Percentiles rank a stretch among this genome's conserved stretches.
Conservation (phyloP, 2,888 invertebrate genomes). For the Gnatocerus cornutus region DNA sequence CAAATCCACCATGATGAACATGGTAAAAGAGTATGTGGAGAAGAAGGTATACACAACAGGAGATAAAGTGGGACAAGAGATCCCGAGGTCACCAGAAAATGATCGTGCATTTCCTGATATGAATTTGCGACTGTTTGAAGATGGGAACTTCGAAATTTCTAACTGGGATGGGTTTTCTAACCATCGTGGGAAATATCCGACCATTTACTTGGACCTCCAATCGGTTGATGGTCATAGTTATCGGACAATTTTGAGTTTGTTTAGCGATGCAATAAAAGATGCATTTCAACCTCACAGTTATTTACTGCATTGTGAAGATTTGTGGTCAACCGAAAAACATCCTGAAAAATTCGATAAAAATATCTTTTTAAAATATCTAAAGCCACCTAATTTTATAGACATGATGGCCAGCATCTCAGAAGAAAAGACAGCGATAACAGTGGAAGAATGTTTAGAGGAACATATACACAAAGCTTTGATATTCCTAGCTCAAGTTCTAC, state of each 20-base stretch:
- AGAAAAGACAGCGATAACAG: too few relatives aligned
- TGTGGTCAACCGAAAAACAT: slow-evolving; percentile 26
- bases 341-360: slow-evolving; percentile 6
- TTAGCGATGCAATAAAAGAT: not conserved
- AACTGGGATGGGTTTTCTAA: slow-evolving; percentile 24
- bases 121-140: slow-evolving; percentile 26
- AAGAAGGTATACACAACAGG: slow-evolving; percentile 35
- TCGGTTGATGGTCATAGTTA: slow-evolving; percentile 19
- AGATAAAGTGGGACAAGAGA: slow-evolving; percentile 31
- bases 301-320: slow-evolving; percentile 2
- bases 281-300: slow-evolving; percentile 16
- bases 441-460: too few relatives aligned
- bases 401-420: too few relatives aligned
- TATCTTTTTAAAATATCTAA: too few relatives aligned
- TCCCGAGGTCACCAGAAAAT: slow-evolving; percentile 31
- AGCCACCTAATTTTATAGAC: too few relatives aligned
- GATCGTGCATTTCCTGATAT: slow-evolving; percentile 31
- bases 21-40: slow-evolving; percentile 30
- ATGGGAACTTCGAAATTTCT: slow-evolving; percentile 31
- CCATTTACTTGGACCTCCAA: slow-evolving; percentile 23
- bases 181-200: slow-evolving; percentile 35
- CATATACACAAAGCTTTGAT: too few relatives aligned
- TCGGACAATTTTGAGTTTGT: slow-evolving; percentile 18
- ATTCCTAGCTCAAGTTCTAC: slow-evolving; percentile 21
- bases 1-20: slow-evolving; percentile 31